These are phyloP conservation scores for Condylura cristata DNA, from an alignment of 2,113 vertebrate species.

Conservation along the genomic window DNA sequence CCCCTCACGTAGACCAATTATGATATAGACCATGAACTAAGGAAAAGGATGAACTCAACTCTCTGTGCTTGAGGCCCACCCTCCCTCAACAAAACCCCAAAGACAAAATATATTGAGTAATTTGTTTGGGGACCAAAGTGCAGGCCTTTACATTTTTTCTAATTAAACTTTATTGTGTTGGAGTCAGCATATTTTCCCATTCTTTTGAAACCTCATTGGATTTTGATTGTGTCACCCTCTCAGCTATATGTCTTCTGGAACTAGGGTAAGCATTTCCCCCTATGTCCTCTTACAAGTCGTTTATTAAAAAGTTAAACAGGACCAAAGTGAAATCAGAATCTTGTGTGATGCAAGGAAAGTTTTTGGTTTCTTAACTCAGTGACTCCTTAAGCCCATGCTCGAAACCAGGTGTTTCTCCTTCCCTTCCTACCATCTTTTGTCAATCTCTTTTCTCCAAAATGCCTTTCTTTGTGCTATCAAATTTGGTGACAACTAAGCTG, in stretches of 20 bases:
- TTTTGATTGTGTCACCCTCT: constrained; percentile 34
- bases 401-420: constrained; percentile 13
- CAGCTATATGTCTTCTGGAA: constrained; percentile 1
- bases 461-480: background rate
- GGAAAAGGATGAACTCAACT: background rate
- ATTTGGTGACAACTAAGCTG: constrained; percentile 24
- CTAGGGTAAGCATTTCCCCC: background rate
- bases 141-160: constrained; percentile 41
- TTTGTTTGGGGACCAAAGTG: background rate
- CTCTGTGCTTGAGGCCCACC: background rate
- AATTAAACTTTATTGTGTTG: constrained; percentile 36
- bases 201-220: constrained; percentile 47
- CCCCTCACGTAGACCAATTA: background rate
- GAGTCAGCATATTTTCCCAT: constrained; percentile 23
- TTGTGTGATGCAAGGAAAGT: background rate
- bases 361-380: constrained; percentile 30
- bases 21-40: background rate
- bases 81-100: constrained; percentile 4
- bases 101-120: constrained; percentile 20
- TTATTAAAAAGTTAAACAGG: constrained; percentile 45
- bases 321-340: background rate
- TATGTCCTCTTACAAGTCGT: constrained; percentile 24
- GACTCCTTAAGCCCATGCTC: constrained; percentile 10
- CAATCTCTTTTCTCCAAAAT: constrained; percentile 20
- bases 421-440: background rate